These are phyloP conservation scores for Cryptotis parvus DNA, from an alignment of 2,113 vertebrate genomes.

Conservation along the genomic window DNA sequence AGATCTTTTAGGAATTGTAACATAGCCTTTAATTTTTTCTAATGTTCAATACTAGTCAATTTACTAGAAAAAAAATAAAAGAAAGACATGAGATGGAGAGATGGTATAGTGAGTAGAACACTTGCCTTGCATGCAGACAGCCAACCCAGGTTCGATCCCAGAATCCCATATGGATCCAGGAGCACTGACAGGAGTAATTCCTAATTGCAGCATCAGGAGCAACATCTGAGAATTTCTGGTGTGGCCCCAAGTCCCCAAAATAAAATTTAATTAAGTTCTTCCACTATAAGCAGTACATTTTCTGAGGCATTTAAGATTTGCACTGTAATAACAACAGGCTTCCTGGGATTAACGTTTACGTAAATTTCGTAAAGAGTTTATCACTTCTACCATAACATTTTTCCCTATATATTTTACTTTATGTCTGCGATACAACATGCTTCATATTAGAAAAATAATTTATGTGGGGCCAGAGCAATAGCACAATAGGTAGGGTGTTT, in stretches of 20 bases:
- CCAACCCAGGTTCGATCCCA: no score
- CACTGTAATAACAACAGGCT: slow-evolving; percentile 33
- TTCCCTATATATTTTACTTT: not conserved
- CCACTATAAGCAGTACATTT: not conserved
- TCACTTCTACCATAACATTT: not conserved
- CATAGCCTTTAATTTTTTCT: slow-evolving; percentile 7
- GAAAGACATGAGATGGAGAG: no score
- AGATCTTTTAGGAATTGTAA: not conserved
- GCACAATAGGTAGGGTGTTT: no score
- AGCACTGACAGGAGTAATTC: no score
- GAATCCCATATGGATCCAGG: no score
- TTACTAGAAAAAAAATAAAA: not conserved
- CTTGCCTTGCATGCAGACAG: no score
- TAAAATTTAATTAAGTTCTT: not conserved
- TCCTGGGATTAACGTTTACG: not conserved
- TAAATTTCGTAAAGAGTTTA: slow-evolving; percentile 29
- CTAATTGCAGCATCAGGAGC: no score
- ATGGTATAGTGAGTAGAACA: no score
- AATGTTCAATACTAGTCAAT: slow-evolving; percentile 29
- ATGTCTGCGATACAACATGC: not conserved
- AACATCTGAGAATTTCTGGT: no score
- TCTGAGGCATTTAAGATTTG: not conserved
- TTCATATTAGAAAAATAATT: slow-evolving; percentile 53
- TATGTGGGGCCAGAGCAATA: no score
- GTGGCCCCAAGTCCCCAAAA: no score